Percentiles rank a stretch among this genome's conserved stretches.
phyloP scores from a whole-genome alignment of 2,888 invertebrate genomes.

The Drosophila pseudotalamancana region DNA sequence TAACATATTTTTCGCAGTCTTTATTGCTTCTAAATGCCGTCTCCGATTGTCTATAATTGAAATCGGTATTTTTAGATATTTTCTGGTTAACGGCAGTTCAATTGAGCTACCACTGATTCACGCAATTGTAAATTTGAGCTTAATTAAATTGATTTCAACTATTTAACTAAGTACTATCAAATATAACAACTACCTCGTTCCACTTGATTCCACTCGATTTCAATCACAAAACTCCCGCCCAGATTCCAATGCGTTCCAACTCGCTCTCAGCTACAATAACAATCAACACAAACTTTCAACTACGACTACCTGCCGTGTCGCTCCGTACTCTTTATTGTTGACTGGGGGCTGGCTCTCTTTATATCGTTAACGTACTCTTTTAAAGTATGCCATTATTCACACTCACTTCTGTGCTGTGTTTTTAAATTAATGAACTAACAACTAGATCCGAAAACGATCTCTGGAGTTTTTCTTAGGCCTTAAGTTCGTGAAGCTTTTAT shows the following conservation, averaged over 20 bases:
- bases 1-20: background rate
- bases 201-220: slow-evolving; percentile 51
- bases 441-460: background rate
- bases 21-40: background rate
- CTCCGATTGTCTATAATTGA: slow-evolving; percentile 9
- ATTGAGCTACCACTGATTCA: slow-evolving; percentile 7
- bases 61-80: slow-evolving; percentile 21
- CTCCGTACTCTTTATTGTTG: background rate
- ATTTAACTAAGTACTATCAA: slow-evolving; percentile 8
- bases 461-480: too few species aligned
- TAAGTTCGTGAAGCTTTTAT: background rate
- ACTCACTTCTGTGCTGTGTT: background rate
- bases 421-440: background rate
- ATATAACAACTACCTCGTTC: slow-evolving; percentile 27
- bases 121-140: slow-evolving; percentile 27
- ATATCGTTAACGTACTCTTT: background rate
- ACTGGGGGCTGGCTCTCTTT: background rate
- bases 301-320: slow-evolving; percentile 35
- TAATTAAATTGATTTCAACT: slow-evolving; percentile 33
- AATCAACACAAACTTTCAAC: background rate
- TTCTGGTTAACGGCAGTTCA: slow-evolving; percentile 24
- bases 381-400: background rate
- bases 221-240: slow-evolving; percentile 36
- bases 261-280: slow-evolving; percentile 7
- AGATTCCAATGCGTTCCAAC: slow-evolving; percentile 31